Evolutionary conservation across 1,140 invertebrate species (phyloP).

Genomic region (Conopomorpha cramerella): DNA sequence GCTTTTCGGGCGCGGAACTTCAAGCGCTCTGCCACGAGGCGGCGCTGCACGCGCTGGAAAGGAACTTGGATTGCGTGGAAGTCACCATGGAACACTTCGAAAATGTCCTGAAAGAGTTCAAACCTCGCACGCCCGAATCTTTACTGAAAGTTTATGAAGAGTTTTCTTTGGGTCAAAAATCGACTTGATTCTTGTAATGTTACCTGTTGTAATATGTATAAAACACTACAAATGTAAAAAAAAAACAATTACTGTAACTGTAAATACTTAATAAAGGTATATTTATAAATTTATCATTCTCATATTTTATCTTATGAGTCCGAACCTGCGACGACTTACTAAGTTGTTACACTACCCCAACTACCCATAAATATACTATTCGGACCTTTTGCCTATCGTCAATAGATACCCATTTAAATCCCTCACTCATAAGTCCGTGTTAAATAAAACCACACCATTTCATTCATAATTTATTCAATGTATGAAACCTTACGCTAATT

Average conservation of each 20-base stretch:
- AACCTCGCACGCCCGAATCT: conserved; percentile 29
- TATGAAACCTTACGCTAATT: conserved; percentile 14
- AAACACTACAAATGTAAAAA: too few relatives aligned
- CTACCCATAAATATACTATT: too few relatives aligned
- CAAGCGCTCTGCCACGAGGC: conserved; percentile 75
- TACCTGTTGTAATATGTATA: too few relatives aligned
- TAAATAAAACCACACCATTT: too few relatives aligned
- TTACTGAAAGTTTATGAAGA: conserved; percentile 39
- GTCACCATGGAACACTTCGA: conserved; percentile 42
- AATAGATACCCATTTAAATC: too few relatives aligned
- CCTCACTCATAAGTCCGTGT: too few relatives aligned
- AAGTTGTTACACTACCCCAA: too few relatives aligned
- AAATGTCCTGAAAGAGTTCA: conserved; percentile 32
- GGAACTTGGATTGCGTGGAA: conserved; percentile 27
- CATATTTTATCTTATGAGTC: too few relatives aligned
- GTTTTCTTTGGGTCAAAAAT: conserved; percentile 30
- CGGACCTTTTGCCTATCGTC: too few relatives aligned
- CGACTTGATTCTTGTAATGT: too few relatives aligned
- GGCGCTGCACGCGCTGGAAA: conserved; percentile 67
- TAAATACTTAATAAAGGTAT: not conserved
- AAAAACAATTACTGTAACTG: not conserved
- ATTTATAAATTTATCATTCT: not conserved
- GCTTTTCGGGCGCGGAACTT: conserved; percentile 81
- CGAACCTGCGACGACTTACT: too few relatives aligned
- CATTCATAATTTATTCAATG: conserved; percentile 9